Evolutionary conservation across 2,113 vertebrate genomes (phyloP).

Genomic region (Phaethornis superciliosus): DNA sequence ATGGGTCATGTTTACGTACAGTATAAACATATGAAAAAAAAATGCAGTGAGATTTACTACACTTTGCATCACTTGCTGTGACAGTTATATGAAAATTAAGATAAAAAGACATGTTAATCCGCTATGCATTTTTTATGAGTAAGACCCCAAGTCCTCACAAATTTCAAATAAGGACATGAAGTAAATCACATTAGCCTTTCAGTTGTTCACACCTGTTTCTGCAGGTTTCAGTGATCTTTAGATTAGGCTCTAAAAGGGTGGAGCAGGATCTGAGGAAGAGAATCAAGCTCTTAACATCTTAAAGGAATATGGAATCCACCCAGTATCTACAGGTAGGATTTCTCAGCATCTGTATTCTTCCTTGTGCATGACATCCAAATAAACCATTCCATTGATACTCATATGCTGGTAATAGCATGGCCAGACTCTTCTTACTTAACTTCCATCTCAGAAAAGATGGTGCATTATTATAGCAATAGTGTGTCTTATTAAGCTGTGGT

Average conservation of each 20-base stretch:
- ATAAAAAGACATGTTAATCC: conserved; percentile 8
- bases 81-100: background rate
- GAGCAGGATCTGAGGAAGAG: background rate
- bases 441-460: background rate
- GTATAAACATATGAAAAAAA: background rate
- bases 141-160: background rate
- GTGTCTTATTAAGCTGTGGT: conserved; percentile 15
- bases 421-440: background rate
- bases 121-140: conserved; percentile 3
- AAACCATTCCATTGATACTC: background rate
- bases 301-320: background rate
- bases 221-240: background rate
- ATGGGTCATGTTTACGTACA: background rate
- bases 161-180: background rate
- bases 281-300: background rate
- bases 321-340: background rate
- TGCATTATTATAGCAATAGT: background rate
- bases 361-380: background rate
- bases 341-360: background rate
- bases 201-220: background rate
- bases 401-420: background rate
- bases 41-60: background rate
- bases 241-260: background rate
- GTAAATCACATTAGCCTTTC: background rate
- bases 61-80: background rate